Base-by-base conservation (phyloP, 2,888 invertebrate species). In the Drosophila flavopinicola region DNA sequence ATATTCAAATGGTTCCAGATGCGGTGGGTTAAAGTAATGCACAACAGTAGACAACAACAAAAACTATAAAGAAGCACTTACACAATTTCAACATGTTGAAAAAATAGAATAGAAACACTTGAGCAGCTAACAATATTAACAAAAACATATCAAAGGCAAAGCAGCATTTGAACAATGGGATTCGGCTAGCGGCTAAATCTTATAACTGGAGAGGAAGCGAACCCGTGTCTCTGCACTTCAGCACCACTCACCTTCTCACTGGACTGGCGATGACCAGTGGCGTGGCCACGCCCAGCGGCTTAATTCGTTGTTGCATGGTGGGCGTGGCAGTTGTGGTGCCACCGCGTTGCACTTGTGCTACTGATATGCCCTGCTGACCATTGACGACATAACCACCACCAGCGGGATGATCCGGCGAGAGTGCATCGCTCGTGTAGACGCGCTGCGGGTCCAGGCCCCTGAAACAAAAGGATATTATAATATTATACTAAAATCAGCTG, bases 291-390 rank as follows among this genome's bases (percentile, higher is more conserved):
- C 97, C 97, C 59, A 97, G 93, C 63, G 96, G 96, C 91, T 97
- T 96, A 88, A 97, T 96, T 88, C 97, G 93, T 92, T 97, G 97
- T 91, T 96, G 96, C 95, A 96, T 96, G 47, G 96, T 97, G 56
- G 96, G 96, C 87, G 96, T 96, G 53, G 91, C 90, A 54, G 85
- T 93, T 90, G 88, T 80, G 29, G 73, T 92, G 71, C 86, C 90
- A 90, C 78, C 93, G 91, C 77, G 93, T 11, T 74, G 73, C 92
- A 84, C 93, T 92, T 83, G 92, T 92, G 90, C 92, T 92, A 73
- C 85, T 91, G 35, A 92, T 85, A 60, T 83, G 56, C 78, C 82
- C 71, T 84, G 88, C 44, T 74, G 70, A 23, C 78, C 82, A 29
- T 73, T 85, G 17, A 70, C 83, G 20, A 74, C 83, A 24, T 66